A percentile compares a stretch with the other conserved stretches of the same genome.
Evolutionary conservation across 2,888 invertebrate genomes (phyloP).

Genomic region (Nymphalis urticae): DNA sequence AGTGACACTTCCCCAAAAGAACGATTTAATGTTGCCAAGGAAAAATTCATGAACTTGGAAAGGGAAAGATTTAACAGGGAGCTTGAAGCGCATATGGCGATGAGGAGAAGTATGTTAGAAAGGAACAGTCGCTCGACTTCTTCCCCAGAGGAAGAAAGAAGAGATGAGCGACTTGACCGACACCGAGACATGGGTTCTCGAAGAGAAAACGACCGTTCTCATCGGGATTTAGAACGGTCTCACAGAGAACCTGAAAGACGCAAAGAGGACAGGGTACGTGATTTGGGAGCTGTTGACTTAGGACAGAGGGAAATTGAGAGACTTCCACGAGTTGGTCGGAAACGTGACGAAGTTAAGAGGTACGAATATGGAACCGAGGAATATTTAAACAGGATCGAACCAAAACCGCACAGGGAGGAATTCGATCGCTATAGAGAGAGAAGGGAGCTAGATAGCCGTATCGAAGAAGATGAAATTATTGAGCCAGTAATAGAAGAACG

Average conservation of each 20-base stretch:
- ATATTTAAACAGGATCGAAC: slow-evolving; percentile 68
- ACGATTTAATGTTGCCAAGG: slow-evolving; percentile 92
- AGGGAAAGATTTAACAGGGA: slow-evolving; percentile 84
- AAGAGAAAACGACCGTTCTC: slow-evolving; percentile 73
- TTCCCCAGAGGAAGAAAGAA: slow-evolving; percentile 78
- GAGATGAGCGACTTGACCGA: slow-evolving; percentile 75
- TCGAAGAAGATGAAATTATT: slow-evolving; percentile 74
- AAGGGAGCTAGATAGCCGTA: slow-evolving; percentile 70
- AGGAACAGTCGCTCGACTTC: slow-evolving; percentile 79
- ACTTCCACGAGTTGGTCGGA: slow-evolving; percentile 71
- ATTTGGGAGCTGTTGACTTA: slow-evolving; percentile 54
- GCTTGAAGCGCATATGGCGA: slow-evolving; percentile 77
- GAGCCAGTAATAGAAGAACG: slow-evolving; percentile 73
- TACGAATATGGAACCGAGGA: slow-evolving; percentile 75
- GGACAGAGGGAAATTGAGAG: slow-evolving; percentile 70
- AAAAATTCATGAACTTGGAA: slow-evolving; percentile 91
- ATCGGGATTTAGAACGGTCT: slow-evolving; percentile 56
- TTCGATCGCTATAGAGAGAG: slow-evolving; percentile 70
- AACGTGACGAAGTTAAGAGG: slow-evolving; percentile 70
- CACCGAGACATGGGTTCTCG: slow-evolving; percentile 70
- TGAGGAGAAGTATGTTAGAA: slow-evolving; percentile 76
- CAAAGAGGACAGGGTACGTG: slow-evolving; percentile 68
- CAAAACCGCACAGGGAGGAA: slow-evolving; percentile 66
- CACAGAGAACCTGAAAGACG: slow-evolving; percentile 53
- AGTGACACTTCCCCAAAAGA: slow-evolving; percentile 85